These are phyloP conservation scores for Leptobrachium ailaonicum DNA, from an alignment of 2,113 vertebrate species.

Conservation along the genomic window DNA sequence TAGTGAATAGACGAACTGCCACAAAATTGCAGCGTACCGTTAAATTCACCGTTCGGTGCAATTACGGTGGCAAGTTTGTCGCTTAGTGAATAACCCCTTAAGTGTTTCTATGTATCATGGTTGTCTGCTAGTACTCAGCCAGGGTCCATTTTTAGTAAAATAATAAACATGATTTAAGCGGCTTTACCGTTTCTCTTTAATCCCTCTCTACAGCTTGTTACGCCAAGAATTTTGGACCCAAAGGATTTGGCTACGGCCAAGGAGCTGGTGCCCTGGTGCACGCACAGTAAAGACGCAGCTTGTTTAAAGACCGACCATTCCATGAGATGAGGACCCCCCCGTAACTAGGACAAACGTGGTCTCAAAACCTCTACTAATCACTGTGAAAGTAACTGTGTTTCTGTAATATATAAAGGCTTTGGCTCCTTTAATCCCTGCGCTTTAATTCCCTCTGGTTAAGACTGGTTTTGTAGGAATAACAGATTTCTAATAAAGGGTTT, in stretches of 20 bases:
- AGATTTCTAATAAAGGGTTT: neutral
- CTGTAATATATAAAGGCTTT: neutral
- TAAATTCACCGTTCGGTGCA: no score
- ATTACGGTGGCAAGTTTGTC: no score
- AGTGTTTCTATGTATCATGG: no score
- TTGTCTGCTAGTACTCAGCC: no score
- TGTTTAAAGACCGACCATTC: neutral
- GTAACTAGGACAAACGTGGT: conserved; percentile 1
- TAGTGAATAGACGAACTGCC: no score
- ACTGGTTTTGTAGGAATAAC: neutral
- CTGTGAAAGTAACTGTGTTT: conserved; percentile 8
- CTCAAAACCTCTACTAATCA: conserved; percentile 27
- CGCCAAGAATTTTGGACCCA: conserved; percentile 81
- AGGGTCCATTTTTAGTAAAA: no score
- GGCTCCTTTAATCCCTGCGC: neutral
- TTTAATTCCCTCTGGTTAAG: neutral
- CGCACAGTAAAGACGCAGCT: conserved; percentile 63
- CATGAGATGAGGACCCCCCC: neutral
- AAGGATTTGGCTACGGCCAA: conserved; percentile 80
- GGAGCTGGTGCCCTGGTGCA: conserved; percentile 81
- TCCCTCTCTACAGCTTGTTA: conserved; percentile 71
- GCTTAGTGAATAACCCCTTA: no score
- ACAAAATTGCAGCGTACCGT: no score
- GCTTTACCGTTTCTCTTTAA: neutral
- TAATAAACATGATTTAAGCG: no score